phyloP scores from a whole-genome alignment of 2,113 vertebrate species.

The Petroica traversi region DNA sequence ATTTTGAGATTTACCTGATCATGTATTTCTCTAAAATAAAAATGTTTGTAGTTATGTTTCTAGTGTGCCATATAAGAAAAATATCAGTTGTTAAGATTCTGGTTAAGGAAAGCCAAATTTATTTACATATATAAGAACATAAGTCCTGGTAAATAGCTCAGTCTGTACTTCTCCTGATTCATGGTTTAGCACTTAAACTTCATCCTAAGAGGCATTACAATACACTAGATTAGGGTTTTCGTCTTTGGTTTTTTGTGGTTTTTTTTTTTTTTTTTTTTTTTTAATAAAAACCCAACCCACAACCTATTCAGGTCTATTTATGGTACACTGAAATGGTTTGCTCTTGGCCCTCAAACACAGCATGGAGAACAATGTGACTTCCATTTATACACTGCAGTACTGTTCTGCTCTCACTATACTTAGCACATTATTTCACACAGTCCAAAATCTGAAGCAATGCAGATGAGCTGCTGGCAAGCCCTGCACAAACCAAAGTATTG shows the following conservation, averaged over 20 bases:
- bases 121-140: neutral
- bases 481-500: neutral
- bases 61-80: neutral
- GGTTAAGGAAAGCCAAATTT: neutral
- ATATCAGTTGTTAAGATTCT: neutral
- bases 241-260: neutral
- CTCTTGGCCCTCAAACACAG: conserved; percentile 4
- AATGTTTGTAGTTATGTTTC: neutral
- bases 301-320: conserved; percentile 34
- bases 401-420: conserved; percentile 21
- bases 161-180: neutral
- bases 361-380: conserved; percentile 15
- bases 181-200: neutral
- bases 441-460: neutral
- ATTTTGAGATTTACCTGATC: neutral
- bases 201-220: neutral
- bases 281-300: neutral
- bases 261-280: neutral
- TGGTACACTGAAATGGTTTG: neutral
- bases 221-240: neutral
- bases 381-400: conserved; percentile 15
- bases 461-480: neutral
- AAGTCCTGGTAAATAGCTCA: neutral
- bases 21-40: neutral
- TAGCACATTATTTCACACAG: neutral